Conservation (phyloP, 2,888 invertebrate species). For the Trachelus troglodyta region DNA sequence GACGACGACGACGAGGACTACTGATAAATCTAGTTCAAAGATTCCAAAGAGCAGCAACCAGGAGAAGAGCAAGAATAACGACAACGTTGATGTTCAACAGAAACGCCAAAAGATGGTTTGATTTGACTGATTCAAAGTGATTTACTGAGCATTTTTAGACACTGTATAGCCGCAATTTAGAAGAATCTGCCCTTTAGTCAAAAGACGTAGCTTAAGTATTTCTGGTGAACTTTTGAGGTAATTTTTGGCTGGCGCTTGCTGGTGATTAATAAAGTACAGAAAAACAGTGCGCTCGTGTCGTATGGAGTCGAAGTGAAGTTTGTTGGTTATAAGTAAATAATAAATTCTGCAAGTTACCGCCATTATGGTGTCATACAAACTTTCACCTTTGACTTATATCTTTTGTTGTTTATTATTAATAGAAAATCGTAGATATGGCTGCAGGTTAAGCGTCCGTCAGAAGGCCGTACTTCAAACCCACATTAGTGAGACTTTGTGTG, state of each 20-base stretch:
- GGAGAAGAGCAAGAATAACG: slow-evolving; percentile 38
- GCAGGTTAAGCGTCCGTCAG: slow-evolving; percentile 66
- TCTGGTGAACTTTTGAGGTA: neutral
- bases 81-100: slow-evolving; percentile 44
- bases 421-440: neutral
- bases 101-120: slow-evolving; percentile 64
- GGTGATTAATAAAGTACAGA: neutral
- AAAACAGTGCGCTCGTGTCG: neutral
- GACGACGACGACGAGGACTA: neutral
- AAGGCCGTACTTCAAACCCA: slow-evolving; percentile 70
- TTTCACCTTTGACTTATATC: neutral
- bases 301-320: neutral
- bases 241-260: neutral
- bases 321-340: slow-evolving; percentile 3
- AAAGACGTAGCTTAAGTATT: neutral
- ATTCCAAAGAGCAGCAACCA: neutral
- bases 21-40: neutral
- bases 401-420: neutral
- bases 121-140: slow-evolving; percentile 16
- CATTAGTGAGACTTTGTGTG: slow-evolving; percentile 69
- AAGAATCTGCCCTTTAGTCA: neutral
- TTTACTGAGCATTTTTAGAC: neutral
- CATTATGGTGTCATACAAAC: neutral
- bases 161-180: neutral
- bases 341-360: slow-evolving; percentile 18